Evolutionary conservation across 2,797 vertebrate genomes (phyloP).

Genomic region (Cirrhinus molitorella): DNA sequence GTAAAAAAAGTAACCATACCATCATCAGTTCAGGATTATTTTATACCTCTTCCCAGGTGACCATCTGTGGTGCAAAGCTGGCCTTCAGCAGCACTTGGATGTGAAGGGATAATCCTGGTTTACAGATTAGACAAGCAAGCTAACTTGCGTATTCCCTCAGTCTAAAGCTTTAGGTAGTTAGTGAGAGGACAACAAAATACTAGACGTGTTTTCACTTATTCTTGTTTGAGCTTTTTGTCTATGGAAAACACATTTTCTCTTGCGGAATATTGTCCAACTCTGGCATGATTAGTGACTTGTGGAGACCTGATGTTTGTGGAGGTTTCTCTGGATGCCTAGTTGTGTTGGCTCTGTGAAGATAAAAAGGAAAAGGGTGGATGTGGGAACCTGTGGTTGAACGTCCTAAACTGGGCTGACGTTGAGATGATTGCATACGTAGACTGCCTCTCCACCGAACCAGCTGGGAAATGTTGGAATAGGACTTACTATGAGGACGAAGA

Average conservation of each 20-base stretch:
- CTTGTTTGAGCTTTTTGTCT: background rate
- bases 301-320: slow-evolving; percentile 18
- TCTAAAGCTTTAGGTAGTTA: slow-evolving; percentile 36
- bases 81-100: slow-evolving; percentile 45
- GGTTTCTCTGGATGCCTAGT: background rate
- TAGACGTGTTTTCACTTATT: background rate
- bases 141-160: slow-evolving; percentile 42
- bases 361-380: background rate
- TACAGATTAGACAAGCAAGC: slow-evolving; percentile 58
- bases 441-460: slow-evolving; percentile 57
- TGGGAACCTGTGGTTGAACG: background rate
- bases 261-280: background rate
- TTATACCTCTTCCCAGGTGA: slow-evolving; percentile 45
- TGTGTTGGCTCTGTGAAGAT: slow-evolving; percentile 13
- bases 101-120: slow-evolving; percentile 62
- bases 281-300: background rate
- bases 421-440: slow-evolving; percentile 62
- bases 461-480: slow-evolving; percentile 59
- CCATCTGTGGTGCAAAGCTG: slow-evolving; percentile 57
- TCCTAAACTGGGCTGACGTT: background rate
- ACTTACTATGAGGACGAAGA: slow-evolving; percentile 65
- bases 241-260: background rate
- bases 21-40: slow-evolving; percentile 24
- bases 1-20: background rate
- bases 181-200: slow-evolving; percentile 6